Conservation (phyloP, 2,888 invertebrate genomes). For the Pegoplata infirma region DNA sequence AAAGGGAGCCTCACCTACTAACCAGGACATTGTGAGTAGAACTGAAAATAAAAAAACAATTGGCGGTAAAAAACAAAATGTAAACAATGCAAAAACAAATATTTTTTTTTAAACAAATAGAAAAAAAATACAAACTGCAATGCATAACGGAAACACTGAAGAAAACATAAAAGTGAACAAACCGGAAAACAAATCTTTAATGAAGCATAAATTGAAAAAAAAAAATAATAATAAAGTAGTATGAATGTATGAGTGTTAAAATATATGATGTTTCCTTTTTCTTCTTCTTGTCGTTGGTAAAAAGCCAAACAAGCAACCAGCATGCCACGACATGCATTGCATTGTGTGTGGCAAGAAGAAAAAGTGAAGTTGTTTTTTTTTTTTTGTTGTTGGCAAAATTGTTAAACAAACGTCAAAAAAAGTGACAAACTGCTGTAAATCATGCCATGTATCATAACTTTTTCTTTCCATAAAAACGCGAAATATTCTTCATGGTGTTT, state of each 20-base stretch:
- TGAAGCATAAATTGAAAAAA: conserved; percentile 59
- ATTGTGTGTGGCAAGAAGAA: not conserved
- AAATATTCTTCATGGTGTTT: conserved; percentile 41
- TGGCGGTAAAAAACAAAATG: conserved; percentile 62
- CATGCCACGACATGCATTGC: conserved; percentile 24
- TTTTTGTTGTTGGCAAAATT: conserved; percentile 48
- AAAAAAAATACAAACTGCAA: conserved; percentile 37
- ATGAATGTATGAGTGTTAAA: not conserved
- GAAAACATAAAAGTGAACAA: conserved; percentile 62
- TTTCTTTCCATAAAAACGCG: conserved; percentile 55
- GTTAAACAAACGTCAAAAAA: conserved; percentile 62
- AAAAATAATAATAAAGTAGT: not conserved
- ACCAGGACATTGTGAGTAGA: conserved; percentile 25
- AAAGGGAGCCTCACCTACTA: conserved; percentile 60
- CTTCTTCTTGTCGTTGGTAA: not conserved
- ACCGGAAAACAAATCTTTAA: conserved; percentile 65
- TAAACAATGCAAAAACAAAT: conserved; percentile 19
- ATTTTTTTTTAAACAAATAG: conserved; percentile 41
- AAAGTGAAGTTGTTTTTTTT: conserved; percentile 1
- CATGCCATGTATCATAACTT: conserved; percentile 61
- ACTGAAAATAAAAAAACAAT: conserved; percentile 67
- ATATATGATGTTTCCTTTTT: not conserved
- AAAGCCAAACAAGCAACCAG: conserved; percentile 11
- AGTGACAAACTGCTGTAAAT: conserved; percentile 62
- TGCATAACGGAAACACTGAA: conserved; percentile 50